Conservation (phyloP, 1,140 invertebrate genomes). For the Tachypleus tridentatus region DNA sequence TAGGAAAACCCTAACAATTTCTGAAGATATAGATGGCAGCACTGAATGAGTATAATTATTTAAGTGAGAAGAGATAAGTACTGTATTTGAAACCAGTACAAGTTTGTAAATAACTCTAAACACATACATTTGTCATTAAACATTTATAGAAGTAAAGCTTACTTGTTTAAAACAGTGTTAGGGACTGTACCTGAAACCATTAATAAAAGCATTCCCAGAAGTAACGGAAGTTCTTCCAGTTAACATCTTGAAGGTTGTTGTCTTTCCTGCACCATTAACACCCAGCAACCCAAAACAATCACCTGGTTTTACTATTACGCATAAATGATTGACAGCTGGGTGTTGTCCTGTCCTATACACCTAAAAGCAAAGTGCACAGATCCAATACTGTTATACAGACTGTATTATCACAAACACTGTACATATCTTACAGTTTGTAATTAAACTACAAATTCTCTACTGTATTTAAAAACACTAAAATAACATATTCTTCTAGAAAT, state of each 20-base stretch:
- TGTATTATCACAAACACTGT: too few species aligned
- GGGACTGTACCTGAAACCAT: slow-evolving; percentile 32
- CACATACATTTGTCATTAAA: too few species aligned
- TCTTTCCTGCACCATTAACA: slow-evolving; percentile 40
- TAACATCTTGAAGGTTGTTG: slow-evolving; percentile 49
- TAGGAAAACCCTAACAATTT: too few species aligned
- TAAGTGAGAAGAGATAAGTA: too few species aligned
- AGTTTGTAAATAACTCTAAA: not conserved
- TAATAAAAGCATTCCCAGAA: slow-evolving; percentile 40
- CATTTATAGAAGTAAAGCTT: slow-evolving; percentile 20
- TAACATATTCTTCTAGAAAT: too few species aligned
- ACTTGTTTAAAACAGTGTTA: too few species aligned
- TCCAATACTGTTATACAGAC: too few species aligned
- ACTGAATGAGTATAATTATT: too few species aligned
- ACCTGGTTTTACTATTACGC: slow-evolving; percentile 22
- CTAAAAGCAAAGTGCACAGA: slow-evolving; percentile 5
- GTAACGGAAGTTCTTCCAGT: slow-evolving; percentile 43
- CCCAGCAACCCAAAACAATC: slow-evolving; percentile 32
- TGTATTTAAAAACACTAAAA: too few species aligned
- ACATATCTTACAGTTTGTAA: too few species aligned
- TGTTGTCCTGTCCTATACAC: slow-evolving; percentile 21
- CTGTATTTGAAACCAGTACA: not conserved
- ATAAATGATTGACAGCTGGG: slow-evolving; percentile 24
- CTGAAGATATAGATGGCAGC: too few species aligned
- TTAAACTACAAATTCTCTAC: too few species aligned